Percentiles rank a stretch among this genome's conserved stretches.
Evolutionary conservation across 2,113 vertebrate species (phyloP).

Genomic region (Ariopsis seemanni): DNA sequence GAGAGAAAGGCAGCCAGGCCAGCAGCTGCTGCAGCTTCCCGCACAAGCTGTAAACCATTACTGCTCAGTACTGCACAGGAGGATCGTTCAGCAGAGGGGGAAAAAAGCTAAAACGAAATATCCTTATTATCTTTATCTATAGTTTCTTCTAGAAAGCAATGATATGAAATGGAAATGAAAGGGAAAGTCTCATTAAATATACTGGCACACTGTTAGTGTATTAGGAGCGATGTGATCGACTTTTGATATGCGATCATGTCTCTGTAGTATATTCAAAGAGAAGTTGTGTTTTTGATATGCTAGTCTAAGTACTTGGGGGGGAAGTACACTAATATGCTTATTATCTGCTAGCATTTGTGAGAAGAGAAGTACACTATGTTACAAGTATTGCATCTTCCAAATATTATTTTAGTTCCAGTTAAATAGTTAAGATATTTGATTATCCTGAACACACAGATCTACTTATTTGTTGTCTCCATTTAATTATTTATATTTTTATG

Average conservation of each 20-base stretch:
- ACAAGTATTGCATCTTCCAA: too few relatives aligned
- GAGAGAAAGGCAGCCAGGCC: slow-evolving; percentile 13
- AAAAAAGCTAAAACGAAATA: background rate
- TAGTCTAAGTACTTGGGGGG: background rate
- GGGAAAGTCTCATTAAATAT: too few relatives aligned
- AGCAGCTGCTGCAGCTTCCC: slow-evolving; percentile 53
- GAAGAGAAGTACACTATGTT: too few relatives aligned
- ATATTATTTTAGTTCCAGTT: too few relatives aligned
- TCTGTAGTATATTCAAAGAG: background rate
- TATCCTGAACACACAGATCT: too few relatives aligned
- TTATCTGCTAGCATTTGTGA: background rate
- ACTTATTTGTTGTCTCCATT: too few relatives aligned
- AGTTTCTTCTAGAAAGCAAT: background rate
- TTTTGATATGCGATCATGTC: background rate
- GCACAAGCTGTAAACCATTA: slow-evolving; percentile 51
- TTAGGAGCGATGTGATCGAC: background rate
- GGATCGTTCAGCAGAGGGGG: background rate
- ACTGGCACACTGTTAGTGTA: background rate
- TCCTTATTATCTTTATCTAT: background rate
- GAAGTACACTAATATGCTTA: background rate
- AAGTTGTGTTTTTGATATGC: background rate
- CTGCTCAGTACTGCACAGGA: slow-evolving; percentile 51
- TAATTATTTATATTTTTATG: too few relatives aligned
- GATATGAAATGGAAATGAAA: background rate
- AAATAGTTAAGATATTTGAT: too few relatives aligned